Conservation (phyloP, 2,113 vertebrate genomes). For the Alexandromys fortis region DNA sequence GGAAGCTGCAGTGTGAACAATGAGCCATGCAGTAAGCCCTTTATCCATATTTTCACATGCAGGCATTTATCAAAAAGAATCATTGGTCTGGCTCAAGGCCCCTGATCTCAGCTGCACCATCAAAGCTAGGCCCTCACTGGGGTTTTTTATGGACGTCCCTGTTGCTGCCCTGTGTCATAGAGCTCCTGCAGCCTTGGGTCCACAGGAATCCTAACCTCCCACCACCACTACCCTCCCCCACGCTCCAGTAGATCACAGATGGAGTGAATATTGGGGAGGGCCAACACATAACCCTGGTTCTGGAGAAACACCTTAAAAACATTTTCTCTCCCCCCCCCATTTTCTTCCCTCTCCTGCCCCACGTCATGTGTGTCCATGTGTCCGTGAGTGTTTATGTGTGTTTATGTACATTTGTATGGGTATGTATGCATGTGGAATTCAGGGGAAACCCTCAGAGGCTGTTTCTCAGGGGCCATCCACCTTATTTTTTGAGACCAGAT, state of each 20-base stretch:
- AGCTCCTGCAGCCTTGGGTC: not conserved
- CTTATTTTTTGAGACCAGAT: not conserved
- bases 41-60: not conserved
- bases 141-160: not conserved
- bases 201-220: not conserved
- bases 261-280: not conserved
- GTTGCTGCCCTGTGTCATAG: not conserved
- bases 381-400: too few species aligned
- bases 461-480: not conserved
- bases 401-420: not conserved
- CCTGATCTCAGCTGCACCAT: not conserved
- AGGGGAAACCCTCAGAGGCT: not conserved
- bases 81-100: not conserved
- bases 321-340: rapidly evolving
- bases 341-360: not conserved
- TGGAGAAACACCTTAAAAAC: not conserved
- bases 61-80: not conserved
- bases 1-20: not conserved
- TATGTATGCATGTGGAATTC: not conserved
- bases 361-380: not conserved
- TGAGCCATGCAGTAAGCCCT: not conserved
- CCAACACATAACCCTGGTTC: not conserved
- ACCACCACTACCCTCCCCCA: not conserved
- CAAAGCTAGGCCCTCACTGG: not conserved
- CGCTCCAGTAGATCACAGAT: not conserved